Conservation (phyloP, 37 sponge, comb jelly and placozoan genomes). For the Tethya wilhelma region DNA sequence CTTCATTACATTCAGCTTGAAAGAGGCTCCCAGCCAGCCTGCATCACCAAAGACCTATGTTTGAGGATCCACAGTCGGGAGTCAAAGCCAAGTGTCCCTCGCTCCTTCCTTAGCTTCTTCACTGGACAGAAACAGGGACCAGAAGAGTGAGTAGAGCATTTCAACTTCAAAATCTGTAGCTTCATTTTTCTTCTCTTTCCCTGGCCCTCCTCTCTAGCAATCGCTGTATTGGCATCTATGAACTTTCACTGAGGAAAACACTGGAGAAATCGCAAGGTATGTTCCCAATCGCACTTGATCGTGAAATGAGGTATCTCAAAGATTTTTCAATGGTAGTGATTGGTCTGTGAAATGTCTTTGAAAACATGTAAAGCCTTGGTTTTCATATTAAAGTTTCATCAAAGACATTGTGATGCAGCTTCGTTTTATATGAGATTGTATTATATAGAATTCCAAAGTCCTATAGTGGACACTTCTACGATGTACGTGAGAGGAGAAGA, state of each 20-base stretch:
- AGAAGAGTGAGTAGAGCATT: conserved; percentile 17
- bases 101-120: conserved; percentile 62
- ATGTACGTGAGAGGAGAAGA: conserved; percentile 91
- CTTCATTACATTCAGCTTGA: conserved; percentile 59
- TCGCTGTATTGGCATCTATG: conserved; percentile 57
- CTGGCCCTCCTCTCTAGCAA: conserved; percentile 21
- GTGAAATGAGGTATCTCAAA: no score
- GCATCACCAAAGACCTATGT: conserved; percentile 77
- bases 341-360: no score
- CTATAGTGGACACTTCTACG: conserved; percentile 40
- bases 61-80: conserved; percentile 71
- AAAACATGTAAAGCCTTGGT: no score
- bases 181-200: no score
- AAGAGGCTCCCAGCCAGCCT: conserved; percentile 78
- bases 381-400: no score
- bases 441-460: conserved; percentile 9
- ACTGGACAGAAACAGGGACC: conserved; percentile 59
- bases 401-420: no score
- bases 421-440: no score
- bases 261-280: conserved; percentile 33
- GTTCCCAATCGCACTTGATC: no score
- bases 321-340: no score
- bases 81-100: conserved; percentile 50
- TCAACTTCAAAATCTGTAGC: no score
- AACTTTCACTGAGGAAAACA: conserved; percentile 67